phyloP scores from a whole-genome alignment of 1,140 invertebrate species.

The Microplitis mediator region DNA sequence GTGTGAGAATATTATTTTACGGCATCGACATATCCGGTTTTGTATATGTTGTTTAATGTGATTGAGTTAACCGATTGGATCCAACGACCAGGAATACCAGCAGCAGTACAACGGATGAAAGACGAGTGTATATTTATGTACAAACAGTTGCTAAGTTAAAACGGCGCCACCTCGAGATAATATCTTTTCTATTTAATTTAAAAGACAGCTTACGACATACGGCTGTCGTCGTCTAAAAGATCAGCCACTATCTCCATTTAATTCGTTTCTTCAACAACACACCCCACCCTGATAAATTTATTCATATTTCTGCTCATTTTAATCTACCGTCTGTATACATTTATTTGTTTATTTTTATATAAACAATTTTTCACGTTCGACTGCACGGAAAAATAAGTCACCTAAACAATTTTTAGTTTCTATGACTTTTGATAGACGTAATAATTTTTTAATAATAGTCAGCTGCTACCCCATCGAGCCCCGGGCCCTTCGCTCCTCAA shows the following conservation, averaged over 20 bases:
- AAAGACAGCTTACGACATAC: conserved; percentile 42
- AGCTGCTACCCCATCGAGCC: neutral
- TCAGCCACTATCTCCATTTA: conserved; percentile 34
- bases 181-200: conserved; percentile 29
- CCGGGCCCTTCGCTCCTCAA: neutral
- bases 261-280: conserved; percentile 11
- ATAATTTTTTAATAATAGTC: neutral
- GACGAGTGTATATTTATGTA: neutral
- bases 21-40: neutral
- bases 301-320: neutral
- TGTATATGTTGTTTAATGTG: too few relatives aligned
- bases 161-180: conserved; percentile 39
- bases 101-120: neutral
- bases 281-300: neutral
- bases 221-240: conserved; percentile 36
- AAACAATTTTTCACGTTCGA: too few relatives aligned
- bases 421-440: too few relatives aligned
- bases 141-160: conserved; percentile 24
- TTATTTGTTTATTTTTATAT: too few relatives aligned
- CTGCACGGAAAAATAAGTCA: neutral
- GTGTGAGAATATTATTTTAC: conserved; percentile 11
- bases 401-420: conserved; percentile 4
- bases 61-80: too few relatives aligned
- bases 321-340: neutral
- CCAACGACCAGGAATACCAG: neutral